These are phyloP conservation scores for Apis florea DNA, from an alignment of 1,140 invertebrate genomes.

Conservation along the genomic window DNA sequence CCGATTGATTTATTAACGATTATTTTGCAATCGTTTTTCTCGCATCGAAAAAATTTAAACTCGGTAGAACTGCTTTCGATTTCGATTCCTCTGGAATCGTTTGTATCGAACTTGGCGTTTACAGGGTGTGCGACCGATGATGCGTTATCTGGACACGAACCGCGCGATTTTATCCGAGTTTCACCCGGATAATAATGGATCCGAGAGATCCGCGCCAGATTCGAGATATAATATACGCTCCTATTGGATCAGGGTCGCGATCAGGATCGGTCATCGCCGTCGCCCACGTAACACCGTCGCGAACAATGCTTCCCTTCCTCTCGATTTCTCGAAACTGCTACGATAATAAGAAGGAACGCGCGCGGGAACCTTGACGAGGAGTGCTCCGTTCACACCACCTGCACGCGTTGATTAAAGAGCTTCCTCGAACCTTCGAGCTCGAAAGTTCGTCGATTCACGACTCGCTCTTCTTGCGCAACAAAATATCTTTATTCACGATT, in stretches of 20 bases:
- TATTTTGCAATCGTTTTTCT: no score
- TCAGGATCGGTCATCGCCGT: slow-evolving; percentile 59
- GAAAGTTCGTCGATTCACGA: no score
- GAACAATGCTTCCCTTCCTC: slow-evolving; percentile 50
- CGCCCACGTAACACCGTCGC: slow-evolving; percentile 21
- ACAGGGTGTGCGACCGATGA: slow-evolving; percentile 14
- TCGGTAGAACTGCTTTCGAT: no score
- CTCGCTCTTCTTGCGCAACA: no score
- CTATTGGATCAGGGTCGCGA: slow-evolving; percentile 56
- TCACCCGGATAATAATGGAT: slow-evolving; percentile 47
- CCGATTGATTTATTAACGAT: no score
- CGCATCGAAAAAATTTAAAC: no score
- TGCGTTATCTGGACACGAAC: slow-evolving; percentile 53
- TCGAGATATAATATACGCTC: slow-evolving; percentile 48
- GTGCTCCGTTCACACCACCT: not conserved
- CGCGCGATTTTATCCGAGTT: slow-evolving; percentile 60
- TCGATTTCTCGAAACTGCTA: slow-evolving; percentile 13
- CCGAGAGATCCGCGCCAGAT: slow-evolving; percentile 23
- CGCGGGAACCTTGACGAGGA: not conserved
- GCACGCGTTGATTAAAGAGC: slow-evolving; percentile 10
- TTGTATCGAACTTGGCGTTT: not conserved
- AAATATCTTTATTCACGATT: no score
- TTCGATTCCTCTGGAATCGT: not conserved
- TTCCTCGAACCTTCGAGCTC: not conserved
- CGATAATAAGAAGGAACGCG: no score